Evolutionary conservation across 2,888 invertebrate genomes (phyloP).

Genomic region (Drosophila colorata): DNA sequence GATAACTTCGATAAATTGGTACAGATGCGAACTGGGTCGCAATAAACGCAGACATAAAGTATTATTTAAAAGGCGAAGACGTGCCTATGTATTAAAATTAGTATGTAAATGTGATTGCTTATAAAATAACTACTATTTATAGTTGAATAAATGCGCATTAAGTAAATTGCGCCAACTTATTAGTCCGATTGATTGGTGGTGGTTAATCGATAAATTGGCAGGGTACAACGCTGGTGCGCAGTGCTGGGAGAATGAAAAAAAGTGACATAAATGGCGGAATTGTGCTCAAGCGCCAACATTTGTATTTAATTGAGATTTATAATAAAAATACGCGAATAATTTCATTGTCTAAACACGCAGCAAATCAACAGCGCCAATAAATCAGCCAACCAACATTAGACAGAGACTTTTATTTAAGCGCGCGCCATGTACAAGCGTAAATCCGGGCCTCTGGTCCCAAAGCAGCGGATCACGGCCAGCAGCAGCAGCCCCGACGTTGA

Average conservation of each 20-base stretch:
- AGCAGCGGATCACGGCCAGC: slow-evolving; percentile 57
- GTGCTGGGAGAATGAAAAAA: slow-evolving; percentile 78
- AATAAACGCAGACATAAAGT: neutral
- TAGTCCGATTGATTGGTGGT: slow-evolving; percentile 25
- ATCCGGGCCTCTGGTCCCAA: slow-evolving; percentile 54
- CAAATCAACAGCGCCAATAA: slow-evolving; percentile 31
- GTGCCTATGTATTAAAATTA: neutral
- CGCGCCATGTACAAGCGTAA: slow-evolving; percentile 72
- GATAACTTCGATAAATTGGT: slow-evolving; percentile 43
- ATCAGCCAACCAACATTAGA: slow-evolving; percentile 35
- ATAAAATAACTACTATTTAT: neutral
- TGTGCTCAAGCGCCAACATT: slow-evolving; percentile 81
- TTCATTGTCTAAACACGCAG: slow-evolving; percentile 32
- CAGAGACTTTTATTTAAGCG: slow-evolving; percentile 37
- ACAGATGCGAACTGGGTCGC: slow-evolving; percentile 1
- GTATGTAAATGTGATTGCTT: neutral
- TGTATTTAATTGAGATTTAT: slow-evolving; percentile 76
- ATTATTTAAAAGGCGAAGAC: neutral
- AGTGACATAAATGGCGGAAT: slow-evolving; percentile 84
- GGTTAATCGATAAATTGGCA: slow-evolving; percentile 35
- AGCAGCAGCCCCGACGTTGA: slow-evolving; percentile 46
- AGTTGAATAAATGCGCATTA: neutral
- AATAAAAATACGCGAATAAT: slow-evolving; percentile 46
- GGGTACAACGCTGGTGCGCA: slow-evolving; percentile 40
- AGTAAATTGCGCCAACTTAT: slow-evolving; percentile 45